Evolutionary conservation across 1,140 invertebrate genomes (phyloP), one percentile per base, ranked within the genome.

Genomic region (Pseudomyrmex sp.): DNA sequence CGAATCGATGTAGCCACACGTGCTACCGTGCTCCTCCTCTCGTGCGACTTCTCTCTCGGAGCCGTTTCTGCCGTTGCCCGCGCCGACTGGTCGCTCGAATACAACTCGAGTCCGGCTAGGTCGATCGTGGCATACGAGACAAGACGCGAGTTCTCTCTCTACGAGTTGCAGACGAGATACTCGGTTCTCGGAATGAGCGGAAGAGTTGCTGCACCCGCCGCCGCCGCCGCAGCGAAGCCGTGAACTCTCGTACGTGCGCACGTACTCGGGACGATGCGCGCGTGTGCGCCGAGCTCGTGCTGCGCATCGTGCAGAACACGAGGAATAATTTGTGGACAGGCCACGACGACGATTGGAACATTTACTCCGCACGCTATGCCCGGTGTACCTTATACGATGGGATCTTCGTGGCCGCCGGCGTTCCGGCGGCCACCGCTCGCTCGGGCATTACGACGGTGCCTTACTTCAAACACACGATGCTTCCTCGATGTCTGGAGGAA

Each of bases 241-340:
- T 84, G 74, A 80, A 77, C 85, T 87, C 87, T 88, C 70, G 61
- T 69, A 68, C 76, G 65, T 73, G 76, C 74, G 79, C 85, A 83
- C 84, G 72, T 86, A 50, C 62, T 58, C 56, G 26, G 35, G 63
- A 3, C 72, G 59, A 54, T 63, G 83, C 80, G 58, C 74, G 83
- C 84, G 73, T 87, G 87, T 88, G 84, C 65, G 84, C 50, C 79
- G 87, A 90, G 80, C 82, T 86, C 82, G 85, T 86, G 73, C 87
- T 89, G 84, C 82, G 87, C 88, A 89, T 89, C 88, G 87, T 89
- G 88, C 88, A 79, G 76, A 89, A 91, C 91, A 93, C 88, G 92
- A 89, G 74, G 91, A 93, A 93, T 93, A 93, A 94, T 93, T 94
- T 94, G 92, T 92, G 92, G 91, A 92, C 92, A 91, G 92, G 88